These are phyloP conservation scores for Brachyrhaphis roseni DNA, from an alignment of 2,797 vertebrate genomes.

Conservation along the genomic window DNA sequence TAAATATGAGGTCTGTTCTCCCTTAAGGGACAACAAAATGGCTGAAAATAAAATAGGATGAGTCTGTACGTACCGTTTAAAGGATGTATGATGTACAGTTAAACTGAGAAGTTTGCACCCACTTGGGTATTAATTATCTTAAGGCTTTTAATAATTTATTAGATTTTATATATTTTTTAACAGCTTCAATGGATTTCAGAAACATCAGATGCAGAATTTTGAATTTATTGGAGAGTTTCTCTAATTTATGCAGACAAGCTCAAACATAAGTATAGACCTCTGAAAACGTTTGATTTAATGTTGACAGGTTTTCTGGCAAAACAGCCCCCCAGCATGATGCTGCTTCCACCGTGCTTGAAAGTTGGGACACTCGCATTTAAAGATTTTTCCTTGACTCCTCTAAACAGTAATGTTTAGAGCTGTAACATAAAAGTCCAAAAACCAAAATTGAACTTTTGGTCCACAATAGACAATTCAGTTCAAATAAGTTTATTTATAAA, in stretches of 20 bases:
- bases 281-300: background rate
- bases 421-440: no score
- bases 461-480: no score
- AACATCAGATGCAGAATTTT: background rate
- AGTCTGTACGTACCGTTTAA: background rate
- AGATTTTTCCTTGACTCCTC: background rate
- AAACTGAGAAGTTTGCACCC: background rate
- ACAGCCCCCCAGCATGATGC: background rate
- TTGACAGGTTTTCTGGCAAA: background rate
- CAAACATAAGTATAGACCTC: background rate
- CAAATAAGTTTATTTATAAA: no score
- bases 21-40: constrained; percentile 12
- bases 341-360: background rate
- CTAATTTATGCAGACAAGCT: background rate
- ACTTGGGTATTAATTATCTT: background rate
- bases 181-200: background rate
- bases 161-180: background rate
- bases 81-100: background rate
- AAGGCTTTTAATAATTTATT: background rate
- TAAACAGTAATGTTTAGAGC: background rate
- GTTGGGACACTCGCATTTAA: background rate
- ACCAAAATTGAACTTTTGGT: no score
- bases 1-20: constrained; percentile 13
- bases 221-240: background rate
- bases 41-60: background rate